These are phyloP conservation scores for Thymelicus sylvestris DNA, from an alignment of 2,888 invertebrate species.

Conservation along the genomic window DNA sequence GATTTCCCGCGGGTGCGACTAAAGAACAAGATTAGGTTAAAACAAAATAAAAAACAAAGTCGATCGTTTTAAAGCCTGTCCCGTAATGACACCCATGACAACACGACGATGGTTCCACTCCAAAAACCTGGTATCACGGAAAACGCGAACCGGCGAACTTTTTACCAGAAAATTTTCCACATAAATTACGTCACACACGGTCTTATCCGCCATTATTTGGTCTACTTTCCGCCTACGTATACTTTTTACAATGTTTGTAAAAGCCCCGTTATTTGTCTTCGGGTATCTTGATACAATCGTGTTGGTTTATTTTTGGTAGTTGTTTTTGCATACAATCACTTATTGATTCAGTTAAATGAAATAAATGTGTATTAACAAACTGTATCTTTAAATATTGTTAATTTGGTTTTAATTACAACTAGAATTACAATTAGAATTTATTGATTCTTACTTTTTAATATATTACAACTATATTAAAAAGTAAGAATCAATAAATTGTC, in stretches of 20 bases:
- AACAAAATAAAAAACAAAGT: conserved; percentile 54
- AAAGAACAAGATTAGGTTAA: conserved; percentile 30
- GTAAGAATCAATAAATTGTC: conserved; percentile 8
- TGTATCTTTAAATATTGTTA: too few relatives aligned
- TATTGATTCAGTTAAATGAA: not conserved
- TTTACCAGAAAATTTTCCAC: conserved; percentile 73
- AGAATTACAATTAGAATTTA: too few relatives aligned
- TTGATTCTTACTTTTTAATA: too few relatives aligned
- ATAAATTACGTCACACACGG: conserved; percentile 77
- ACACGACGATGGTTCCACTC: conserved; percentile 49
- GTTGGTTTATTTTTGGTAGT: conserved; percentile 3
- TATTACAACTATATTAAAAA: not conserved
- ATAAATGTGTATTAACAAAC: too few relatives aligned
- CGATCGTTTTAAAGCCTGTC: conserved; percentile 66
- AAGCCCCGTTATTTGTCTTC: conserved; percentile 65
- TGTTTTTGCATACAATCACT: conserved; percentile 5
- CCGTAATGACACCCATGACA: conserved; percentile 65
- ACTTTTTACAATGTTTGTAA: conserved; percentile 70
- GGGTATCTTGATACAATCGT: conserved; percentile 33
- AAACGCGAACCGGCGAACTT: conserved; percentile 62
- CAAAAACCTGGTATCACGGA: conserved; percentile 57
- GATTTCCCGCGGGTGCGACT: conserved; percentile 39
- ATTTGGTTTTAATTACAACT: too few relatives aligned
- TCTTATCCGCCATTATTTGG: conserved; percentile 76
- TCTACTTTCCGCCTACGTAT: conserved; percentile 66